Percentiles rank a stretch among this genome's conserved stretches.
Evolutionary conservation across 2,113 vertebrate species (phyloP).

Genomic region (Microcebus murinus): DNA sequence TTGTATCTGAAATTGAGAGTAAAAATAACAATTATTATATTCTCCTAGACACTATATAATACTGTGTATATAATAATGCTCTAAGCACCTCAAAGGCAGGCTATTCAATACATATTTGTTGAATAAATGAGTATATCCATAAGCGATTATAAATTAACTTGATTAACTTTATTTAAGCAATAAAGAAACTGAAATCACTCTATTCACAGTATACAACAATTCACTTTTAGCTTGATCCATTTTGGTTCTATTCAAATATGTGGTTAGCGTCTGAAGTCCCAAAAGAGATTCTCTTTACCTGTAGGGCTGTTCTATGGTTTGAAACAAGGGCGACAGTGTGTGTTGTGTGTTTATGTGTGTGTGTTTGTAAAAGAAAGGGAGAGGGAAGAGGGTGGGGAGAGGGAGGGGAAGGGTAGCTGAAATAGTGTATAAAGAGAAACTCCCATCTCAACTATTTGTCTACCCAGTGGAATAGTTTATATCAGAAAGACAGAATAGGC

Average conservation of each 20-base stretch:
- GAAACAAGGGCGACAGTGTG: background rate
- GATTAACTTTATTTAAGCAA: slow-evolving; percentile 32
- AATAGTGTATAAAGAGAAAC: background rate
- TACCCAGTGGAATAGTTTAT: background rate
- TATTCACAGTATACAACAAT: slow-evolving; percentile 19
- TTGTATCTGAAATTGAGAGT: background rate
- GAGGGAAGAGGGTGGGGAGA: no score
- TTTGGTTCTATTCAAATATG: background rate
- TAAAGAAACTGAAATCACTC: slow-evolving; percentile 17
- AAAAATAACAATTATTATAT: slow-evolving; percentile 18
- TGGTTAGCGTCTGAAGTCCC: background rate
- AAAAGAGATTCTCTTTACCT: background rate
- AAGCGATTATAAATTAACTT: slow-evolving; percentile 30
- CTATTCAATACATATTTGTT: slow-evolving; percentile 43
- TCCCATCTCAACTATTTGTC: background rate
- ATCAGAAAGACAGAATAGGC: slow-evolving; percentile 10
- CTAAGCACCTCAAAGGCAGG: background rate
- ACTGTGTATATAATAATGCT: background rate
- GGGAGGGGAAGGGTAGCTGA: background rate
- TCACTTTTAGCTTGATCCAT: background rate
- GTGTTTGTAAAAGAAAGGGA: background rate
- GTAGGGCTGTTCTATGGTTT: background rate
- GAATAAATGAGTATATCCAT: background rate
- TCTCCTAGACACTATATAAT: background rate
- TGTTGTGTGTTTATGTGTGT: background rate